These are phyloP conservation scores for Nymphalis io DNA, from an alignment of 1,140 invertebrate species.

Conservation along the genomic window DNA sequence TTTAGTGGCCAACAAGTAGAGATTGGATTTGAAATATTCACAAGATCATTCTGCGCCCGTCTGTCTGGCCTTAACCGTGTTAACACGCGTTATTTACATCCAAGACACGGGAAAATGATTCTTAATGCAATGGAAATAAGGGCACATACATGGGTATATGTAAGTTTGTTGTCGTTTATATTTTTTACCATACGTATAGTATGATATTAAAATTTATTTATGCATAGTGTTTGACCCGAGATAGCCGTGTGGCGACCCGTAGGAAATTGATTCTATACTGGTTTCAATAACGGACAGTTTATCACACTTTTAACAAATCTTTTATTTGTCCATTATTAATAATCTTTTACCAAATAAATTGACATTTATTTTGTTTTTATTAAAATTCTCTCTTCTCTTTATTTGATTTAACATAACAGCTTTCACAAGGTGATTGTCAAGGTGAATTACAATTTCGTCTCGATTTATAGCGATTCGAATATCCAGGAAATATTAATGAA, in stretches of 20 bases:
- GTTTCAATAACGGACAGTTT: slow-evolving; percentile 19
- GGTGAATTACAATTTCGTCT: too few species aligned
- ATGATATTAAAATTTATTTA: slow-evolving; percentile 33
- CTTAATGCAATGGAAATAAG: not conserved
- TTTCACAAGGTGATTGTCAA: too few species aligned
- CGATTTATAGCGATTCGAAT: too few species aligned
- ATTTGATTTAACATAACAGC: not conserved
- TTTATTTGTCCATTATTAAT: slow-evolving; percentile 17
- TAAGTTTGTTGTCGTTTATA: slow-evolving; percentile 3
- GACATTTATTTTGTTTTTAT: slow-evolving; percentile 8
- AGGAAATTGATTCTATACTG: slow-evolving; percentile 28
- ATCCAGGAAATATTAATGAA: too few species aligned
- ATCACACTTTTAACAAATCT: slow-evolving; percentile 27
- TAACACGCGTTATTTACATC: not conserved
- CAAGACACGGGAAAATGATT: slow-evolving; percentile 3
- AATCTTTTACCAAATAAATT: not conserved
- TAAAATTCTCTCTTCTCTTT: not conserved
- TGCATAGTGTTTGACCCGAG: slow-evolving; percentile 27
- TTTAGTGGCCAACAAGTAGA: slow-evolving; percentile 61
- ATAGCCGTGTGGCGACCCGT: slow-evolving; percentile 15
- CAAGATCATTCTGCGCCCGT: slow-evolving; percentile 49
- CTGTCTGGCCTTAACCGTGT: slow-evolving; percentile 37
- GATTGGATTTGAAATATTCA: slow-evolving; percentile 76
- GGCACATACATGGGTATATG: not conserved
- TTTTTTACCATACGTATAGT: slow-evolving; percentile 24